Evolutionary conservation across 2,888 invertebrate genomes (phyloP).

Genomic region (Cephonodes hylas): DNA sequence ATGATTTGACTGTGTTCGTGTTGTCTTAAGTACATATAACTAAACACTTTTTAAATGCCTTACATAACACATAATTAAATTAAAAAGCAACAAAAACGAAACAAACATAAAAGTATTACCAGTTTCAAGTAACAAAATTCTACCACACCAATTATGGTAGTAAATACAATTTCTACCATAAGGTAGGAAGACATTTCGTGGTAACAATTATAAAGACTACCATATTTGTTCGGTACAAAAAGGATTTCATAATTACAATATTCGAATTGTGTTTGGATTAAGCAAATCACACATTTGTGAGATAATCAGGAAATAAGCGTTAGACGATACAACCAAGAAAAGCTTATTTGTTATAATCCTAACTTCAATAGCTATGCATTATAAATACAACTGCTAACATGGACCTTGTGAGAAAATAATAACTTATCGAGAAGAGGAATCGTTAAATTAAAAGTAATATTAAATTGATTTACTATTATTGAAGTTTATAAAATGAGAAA

Average conservation of each 20-base stretch:
- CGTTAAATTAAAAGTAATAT: neutral
- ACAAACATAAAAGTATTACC: neutral
- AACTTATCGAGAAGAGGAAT: neutral
- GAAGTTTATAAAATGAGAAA: no score
- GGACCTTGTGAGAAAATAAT: neutral
- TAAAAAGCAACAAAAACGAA: constrained; percentile 4
- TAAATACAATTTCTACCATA: neutral
- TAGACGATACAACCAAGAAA: constrained; percentile 24
- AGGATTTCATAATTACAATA: neutral
- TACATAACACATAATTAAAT: constrained; percentile 9
- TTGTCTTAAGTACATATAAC: constrained; percentile 7
- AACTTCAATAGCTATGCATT: constrained; percentile 7
- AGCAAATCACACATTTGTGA: constrained; percentile 16
- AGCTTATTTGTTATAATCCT: constrained; percentile 12
- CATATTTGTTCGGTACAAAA: no score
- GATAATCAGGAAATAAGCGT: constrained; percentile 31
- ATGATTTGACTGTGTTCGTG: neutral
- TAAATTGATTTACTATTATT: neutral
- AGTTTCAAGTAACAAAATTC: neutral
- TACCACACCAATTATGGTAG: neutral
- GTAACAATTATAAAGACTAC: no score
- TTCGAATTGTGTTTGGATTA: neutral
- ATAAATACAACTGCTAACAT: neutral
- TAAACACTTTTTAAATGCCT: constrained; percentile 10
- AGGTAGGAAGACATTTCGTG: no score